Conservation (phyloP, 1,140 invertebrate species). For the Andrena cerasifolii region DNA sequence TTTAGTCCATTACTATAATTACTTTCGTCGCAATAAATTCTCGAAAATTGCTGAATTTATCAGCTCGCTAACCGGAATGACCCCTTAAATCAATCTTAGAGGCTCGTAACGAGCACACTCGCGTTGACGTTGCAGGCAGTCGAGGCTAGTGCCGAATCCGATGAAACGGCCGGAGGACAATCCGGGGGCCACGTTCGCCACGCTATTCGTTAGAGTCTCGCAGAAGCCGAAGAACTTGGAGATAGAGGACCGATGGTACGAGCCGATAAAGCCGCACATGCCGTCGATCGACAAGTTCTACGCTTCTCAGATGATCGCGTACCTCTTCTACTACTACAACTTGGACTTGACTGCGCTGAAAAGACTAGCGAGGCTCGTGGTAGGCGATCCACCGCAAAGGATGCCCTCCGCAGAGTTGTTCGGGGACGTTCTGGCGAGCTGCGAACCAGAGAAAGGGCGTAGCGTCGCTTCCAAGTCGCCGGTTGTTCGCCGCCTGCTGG, state of each 20-base stretch:
- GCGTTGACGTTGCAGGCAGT: constrained; percentile 65
- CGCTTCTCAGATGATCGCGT: constrained; percentile 81
- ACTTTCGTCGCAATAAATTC: too few species aligned
- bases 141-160: constrained; percentile 81
- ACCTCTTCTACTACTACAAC: constrained; percentile 83
- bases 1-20: too few species aligned
- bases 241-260: constrained; percentile 77
- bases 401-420: constrained; percentile 81
- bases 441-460: constrained; percentile 59
- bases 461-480: constrained; percentile 10
- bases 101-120: too few species aligned
- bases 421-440: constrained; percentile 75
- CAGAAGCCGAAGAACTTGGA: constrained; percentile 76
- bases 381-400: constrained; percentile 78
- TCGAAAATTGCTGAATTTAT: too few species aligned
- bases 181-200: constrained; percentile 82
- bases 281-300: constrained; percentile 84
- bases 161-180: constrained; percentile 54
- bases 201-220: constrained; percentile 82
- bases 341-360: constrained; percentile 82
- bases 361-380: constrained; percentile 83
- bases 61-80: too few species aligned
- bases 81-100: too few species aligned
- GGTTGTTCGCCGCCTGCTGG: constrained; percentile 26
- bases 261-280: constrained; percentile 78